A percentile compares a stretch with the other conserved stretches of the same genome.
phyloP scores from a whole-genome alignment of 2,888 invertebrate genomes.

The Tachina lurida region DNA sequence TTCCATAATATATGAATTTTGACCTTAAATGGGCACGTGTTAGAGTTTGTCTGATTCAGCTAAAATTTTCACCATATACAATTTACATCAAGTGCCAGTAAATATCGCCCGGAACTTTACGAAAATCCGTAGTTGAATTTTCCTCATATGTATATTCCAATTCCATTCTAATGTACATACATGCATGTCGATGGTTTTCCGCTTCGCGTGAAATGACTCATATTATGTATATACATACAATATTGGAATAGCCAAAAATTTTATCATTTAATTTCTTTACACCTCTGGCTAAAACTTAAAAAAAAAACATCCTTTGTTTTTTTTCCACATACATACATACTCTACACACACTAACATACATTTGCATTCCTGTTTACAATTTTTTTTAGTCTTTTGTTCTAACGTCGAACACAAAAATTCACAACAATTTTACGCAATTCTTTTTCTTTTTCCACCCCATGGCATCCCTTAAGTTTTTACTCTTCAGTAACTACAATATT shows the following conservation, averaged over 20 bases:
- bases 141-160: too few relatives aligned
- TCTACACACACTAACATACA: constrained; percentile 7
- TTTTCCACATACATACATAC: constrained; percentile 12
- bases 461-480: constrained; percentile 31
- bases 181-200: too few relatives aligned
- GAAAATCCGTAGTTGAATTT: too few relatives aligned
- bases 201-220: too few relatives aligned
- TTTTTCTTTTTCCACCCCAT: constrained; percentile 9
- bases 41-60: too few relatives aligned
- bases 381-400: constrained; percentile 8
- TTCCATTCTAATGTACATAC: too few relatives aligned
- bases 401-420: constrained; percentile 11
- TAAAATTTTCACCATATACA: too few relatives aligned
- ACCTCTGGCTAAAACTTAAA: background rate
- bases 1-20: too few relatives aligned
- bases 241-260: background rate
- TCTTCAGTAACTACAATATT: constrained; percentile 22
- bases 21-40: too few relatives aligned
- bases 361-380: background rate
- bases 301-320: background rate
- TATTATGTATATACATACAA: background rate
- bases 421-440: constrained; percentile 52
- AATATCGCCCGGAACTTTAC: too few relatives aligned
- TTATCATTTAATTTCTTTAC: constrained; percentile 1
- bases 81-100: too few relatives aligned